Base-by-base conservation (phyloP, 2,113 vertebrate species). In the Spilogale gracilis region DNA sequence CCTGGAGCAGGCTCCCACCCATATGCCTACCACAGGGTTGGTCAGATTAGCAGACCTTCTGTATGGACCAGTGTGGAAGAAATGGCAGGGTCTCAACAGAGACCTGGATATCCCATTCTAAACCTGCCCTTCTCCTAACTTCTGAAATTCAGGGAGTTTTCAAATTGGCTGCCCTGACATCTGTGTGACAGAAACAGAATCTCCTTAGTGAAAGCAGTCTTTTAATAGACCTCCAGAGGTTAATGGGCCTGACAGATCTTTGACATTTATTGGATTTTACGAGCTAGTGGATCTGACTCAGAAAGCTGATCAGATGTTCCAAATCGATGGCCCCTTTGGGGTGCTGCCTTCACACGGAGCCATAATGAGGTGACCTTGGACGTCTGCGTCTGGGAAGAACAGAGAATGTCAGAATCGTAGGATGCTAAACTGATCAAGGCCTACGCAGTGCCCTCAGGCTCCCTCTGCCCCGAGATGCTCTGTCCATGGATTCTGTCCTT, bases 221-320 rank as follows among this genome's bases (percentile, higher is more conserved):
- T 90, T 97, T 76, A 84, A 79, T 65, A 88, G 92, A 91, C 61
- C 93, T 67, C 88, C 71, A 17, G 88, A 89, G 69, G 95, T 78
- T 92, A 90, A 94, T 65, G 81, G 63, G 52, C 58, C 93, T 85
- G 97, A 76, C 91, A 76, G 73, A 25, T 82, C 91, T 94, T 65
- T 96, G 96, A 93, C 94, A 93, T 88, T 92, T 91, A 96, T 91
- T 97, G 93, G 84, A 89, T 91, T 97, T 97, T 94, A 93, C 8
- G 2, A 97, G 93, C 91, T 81, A 45, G 88, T 82, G 60, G 81
- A 65, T 96, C 78, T 69, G 65, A 93, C 88, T 93, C 65, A 76
- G 95, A 82, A 61, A 97, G 91, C 93, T 0, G 48, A 97, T 95
- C 96, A 91, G 96, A 96, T 85, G 73, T 82, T 85, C 86, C 93